phyloP scores from a whole-genome alignment of 2,888 invertebrate genomes.

The Ichneumon xanthorius region DNA sequence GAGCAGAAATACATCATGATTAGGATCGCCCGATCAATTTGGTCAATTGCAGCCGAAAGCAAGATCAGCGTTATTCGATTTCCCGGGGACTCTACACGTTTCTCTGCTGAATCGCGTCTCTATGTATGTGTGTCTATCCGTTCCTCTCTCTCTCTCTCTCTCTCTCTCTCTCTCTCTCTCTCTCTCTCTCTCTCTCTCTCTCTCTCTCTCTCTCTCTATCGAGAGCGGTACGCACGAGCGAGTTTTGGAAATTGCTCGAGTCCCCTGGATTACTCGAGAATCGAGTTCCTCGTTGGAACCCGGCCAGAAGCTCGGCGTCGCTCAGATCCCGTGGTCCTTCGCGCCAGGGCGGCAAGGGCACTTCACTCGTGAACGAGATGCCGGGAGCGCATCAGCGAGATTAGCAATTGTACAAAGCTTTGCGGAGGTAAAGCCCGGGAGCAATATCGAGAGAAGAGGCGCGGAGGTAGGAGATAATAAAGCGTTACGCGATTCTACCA shows the following conservation, averaged over 20 bases:
- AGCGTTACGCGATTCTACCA: conserved; percentile 57
- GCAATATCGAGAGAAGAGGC: conserved; percentile 49
- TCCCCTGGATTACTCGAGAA: conserved; percentile 60
- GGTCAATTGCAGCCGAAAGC: conserved; percentile 37
- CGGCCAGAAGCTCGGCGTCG: conserved; percentile 66
- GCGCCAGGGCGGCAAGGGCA: conserved; percentile 45
- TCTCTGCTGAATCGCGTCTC: conserved; percentile 34
- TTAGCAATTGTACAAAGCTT: conserved; percentile 74
- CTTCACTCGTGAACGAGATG: conserved; percentile 54
- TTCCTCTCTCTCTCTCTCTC: neutral
- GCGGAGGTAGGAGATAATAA: conserved; percentile 51
- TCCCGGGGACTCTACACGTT: conserved; percentile 37
- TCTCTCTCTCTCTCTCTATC: neutral
- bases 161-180: too few relatives aligned
- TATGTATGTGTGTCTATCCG: conserved; percentile 24
- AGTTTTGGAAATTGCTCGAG: conserved; percentile 67
- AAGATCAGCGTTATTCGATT: conserved; percentile 64
- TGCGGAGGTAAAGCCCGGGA: conserved; percentile 36
- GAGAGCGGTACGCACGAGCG: conserved; percentile 48
- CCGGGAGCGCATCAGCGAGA: conserved; percentile 66
- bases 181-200: too few relatives aligned
- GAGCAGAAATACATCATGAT: conserved; percentile 33
- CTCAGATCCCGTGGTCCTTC: conserved; percentile 58
- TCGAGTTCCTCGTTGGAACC: conserved; percentile 68
- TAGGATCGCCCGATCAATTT: conserved; percentile 48